These are phyloP conservation scores for Falcaria lacertinaria DNA, from an alignment of 2,888 invertebrate genomes.

Conservation along the genomic window DNA sequence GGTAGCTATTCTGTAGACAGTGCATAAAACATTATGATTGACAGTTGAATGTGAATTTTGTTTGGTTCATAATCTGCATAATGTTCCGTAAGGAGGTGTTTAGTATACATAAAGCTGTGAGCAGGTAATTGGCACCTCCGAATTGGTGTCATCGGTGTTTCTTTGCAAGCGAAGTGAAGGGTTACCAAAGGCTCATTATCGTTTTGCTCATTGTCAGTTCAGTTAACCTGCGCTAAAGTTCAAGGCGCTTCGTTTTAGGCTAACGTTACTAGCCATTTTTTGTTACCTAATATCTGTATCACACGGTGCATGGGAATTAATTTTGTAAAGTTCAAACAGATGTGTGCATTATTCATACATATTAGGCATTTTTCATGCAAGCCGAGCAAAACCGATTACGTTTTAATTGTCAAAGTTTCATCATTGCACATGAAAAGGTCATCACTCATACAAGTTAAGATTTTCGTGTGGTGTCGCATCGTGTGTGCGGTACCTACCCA, in stretches of 20 bases:
- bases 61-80: constrained; percentile 8
- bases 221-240: constrained; percentile 41
- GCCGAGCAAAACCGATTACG: too few species aligned
- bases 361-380: too few species aligned
- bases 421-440: too few species aligned
- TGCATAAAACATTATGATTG: too few species aligned
- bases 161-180: constrained; percentile 54
- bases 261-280: background rate
- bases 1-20: too few species aligned
- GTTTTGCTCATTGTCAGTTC: constrained; percentile 59
- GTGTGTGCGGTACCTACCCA: too few species aligned
- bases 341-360: background rate
- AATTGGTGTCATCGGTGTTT: constrained; percentile 49
- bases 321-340: background rate
- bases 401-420: too few species aligned
- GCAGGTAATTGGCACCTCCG: constrained; percentile 15
- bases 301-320: background rate
- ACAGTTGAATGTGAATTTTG: too few species aligned
- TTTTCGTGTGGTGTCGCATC: too few species aligned
- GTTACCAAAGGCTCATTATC: constrained; percentile 51
- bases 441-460: too few species aligned
- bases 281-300: background rate
- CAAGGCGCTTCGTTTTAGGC: constrained; percentile 41
- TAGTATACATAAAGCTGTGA: constrained; percentile 3
- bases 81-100: background rate